These are phyloP conservation scores for Pyxicephalus adspersus DNA, from an alignment of 2,113 vertebrate species.

Conservation along the genomic window DNA sequence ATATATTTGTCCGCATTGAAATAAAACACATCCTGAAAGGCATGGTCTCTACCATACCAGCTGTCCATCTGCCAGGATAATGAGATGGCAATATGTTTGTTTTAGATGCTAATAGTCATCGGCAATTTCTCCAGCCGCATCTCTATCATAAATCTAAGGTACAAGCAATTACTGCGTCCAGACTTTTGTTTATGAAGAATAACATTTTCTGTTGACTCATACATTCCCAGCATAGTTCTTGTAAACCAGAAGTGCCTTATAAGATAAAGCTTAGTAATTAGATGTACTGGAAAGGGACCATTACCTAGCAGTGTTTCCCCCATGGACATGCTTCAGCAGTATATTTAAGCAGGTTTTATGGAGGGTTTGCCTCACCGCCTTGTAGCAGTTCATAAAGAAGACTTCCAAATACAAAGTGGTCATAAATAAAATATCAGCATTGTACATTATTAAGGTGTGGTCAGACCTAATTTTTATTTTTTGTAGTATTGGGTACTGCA, in stretches of 20 bases:
- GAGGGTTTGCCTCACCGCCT: slow-evolving; percentile 13
- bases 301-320: slow-evolving; percentile 35
- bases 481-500: not conserved
- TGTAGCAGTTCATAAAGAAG: slow-evolving; percentile 7
- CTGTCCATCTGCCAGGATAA: not conserved
- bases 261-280: slow-evolving; percentile 46
- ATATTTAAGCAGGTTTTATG: slow-evolving; percentile 37
- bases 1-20: too few species aligned
- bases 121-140: not conserved
- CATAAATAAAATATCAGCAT: slow-evolving; percentile 32
- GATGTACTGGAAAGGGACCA: slow-evolving; percentile 34
- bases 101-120: too few species aligned
- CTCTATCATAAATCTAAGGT: not conserved
- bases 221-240: slow-evolving; percentile 24
- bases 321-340: slow-evolving; percentile 41
- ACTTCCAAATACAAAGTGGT: not conserved
- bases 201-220: slow-evolving; percentile 27
- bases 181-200: slow-evolving; percentile 2
- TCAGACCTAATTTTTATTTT: not conserved
- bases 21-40: not conserved
- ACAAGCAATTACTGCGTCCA: not conserved
- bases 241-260: slow-evolving; percentile 39
- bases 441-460: slow-evolving; percentile 31
- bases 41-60: not conserved
- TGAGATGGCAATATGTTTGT: too few species aligned